Evolutionary conservation across 2,797 vertebrate species (phyloP).

Genomic region (Schizopygopsis pylzovi): DNA sequence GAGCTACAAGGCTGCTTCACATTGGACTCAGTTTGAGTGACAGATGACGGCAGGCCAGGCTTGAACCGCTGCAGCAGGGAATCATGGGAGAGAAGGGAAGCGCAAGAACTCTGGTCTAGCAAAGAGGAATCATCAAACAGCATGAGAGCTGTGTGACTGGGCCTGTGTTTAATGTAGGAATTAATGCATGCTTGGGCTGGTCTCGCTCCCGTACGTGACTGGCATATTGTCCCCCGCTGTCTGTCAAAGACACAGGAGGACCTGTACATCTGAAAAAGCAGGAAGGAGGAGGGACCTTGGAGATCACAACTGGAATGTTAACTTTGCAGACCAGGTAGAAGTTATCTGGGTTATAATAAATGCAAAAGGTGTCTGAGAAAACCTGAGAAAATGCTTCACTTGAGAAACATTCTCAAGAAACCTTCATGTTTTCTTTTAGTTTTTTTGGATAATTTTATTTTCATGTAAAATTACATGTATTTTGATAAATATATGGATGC

Average conservation of each 20-base stretch:
- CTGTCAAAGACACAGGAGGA: conserved; percentile 36
- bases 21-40: conserved; percentile 51
- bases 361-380: not conserved
- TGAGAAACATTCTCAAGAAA: not conserved
- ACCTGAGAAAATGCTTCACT: too few species aligned
- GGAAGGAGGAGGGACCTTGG: not conserved
- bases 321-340: not conserved
- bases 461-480: not conserved
- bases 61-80: conserved; percentile 46
- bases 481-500: not conserved
- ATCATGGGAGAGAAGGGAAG: conserved; percentile 37
- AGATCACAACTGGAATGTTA: conserved; percentile 29
- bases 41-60: conserved; percentile 34
- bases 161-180: conserved; percentile 57
- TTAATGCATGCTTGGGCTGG: conserved; percentile 57
- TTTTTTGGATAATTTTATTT: not conserved
- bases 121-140: conserved; percentile 54
- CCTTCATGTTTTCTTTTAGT: not conserved
- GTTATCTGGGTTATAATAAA: not conserved
- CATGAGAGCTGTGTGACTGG: conserved; percentile 52
- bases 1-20: conserved; percentile 2
- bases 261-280: not conserved
- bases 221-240: conserved; percentile 33
- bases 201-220: conserved; percentile 41
- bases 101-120: conserved; percentile 41